Percentiles rank a stretch among this genome's conserved stretches.
phyloP scores from a whole-genome alignment of 2,113 vertebrate genomes.

The Toxotes jaculatrix region DNA sequence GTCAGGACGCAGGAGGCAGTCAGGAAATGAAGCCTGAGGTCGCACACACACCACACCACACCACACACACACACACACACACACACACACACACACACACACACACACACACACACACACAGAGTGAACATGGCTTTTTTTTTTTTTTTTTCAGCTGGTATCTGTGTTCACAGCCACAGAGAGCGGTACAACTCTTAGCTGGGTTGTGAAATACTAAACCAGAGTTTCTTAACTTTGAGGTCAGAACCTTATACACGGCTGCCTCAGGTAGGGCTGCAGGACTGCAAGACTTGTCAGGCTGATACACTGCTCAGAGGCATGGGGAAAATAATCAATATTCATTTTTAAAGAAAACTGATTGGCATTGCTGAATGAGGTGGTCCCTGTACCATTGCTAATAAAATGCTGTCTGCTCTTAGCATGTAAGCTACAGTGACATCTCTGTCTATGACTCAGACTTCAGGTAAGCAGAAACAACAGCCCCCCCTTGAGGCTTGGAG shows the following conservation, averaged over 20 bases:
- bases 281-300: neutral
- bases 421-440: too few relatives aligned
- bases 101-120: neutral
- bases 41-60: constrained; percentile 6
- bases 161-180: neutral
- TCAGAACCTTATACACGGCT: neutral
- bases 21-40: constrained; percentile 89
- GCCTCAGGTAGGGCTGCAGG: too few relatives aligned
- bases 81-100: neutral
- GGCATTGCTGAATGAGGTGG: neutral
- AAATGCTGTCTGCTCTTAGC: neutral
- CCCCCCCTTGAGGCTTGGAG: too few relatives aligned
- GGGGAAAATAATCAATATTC: neutral
- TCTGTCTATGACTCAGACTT: too few relatives aligned
- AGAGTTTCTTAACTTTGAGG: neutral
- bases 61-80: neutral
- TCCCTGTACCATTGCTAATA: neutral
- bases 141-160: too few relatives aligned
- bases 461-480: too few relatives aligned
- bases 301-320: neutral
- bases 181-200: neutral
- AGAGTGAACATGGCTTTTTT: too few relatives aligned
- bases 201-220: neutral
- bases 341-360: neutral
- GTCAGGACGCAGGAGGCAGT: constrained; percentile 85